phyloP scores from a whole-genome alignment of 2,888 invertebrate species.

The Sesia bembeciformis region DNA sequence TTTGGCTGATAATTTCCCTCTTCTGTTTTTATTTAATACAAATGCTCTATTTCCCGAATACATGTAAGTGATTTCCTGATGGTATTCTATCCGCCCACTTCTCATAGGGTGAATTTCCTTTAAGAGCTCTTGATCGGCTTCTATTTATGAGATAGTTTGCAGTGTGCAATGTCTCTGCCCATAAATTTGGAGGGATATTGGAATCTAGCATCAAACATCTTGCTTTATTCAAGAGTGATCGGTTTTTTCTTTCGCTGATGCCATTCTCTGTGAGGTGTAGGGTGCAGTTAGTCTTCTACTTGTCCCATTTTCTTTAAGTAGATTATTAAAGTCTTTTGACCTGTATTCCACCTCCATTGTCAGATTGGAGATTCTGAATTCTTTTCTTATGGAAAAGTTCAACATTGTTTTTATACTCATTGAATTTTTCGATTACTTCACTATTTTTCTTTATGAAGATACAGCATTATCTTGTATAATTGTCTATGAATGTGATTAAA shows the following conservation, averaged over 20 bases:
- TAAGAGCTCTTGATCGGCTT: neutral
- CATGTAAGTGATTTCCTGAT: conserved; percentile 2
- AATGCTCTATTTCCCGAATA: conserved; percentile 7
- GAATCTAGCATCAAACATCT: conserved; percentile 3
- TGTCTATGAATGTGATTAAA: conserved; percentile 8
- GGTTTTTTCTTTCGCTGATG: conserved; percentile 3
- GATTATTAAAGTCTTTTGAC: conserved; percentile 2
- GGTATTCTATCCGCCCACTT: conserved; percentile 3
- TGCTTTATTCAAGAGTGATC: conserved; percentile 4
- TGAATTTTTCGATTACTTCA: conserved; percentile 4
- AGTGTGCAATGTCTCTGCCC: conserved; percentile 6
- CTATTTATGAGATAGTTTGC: conserved; percentile 7
- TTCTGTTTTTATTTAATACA: conserved; percentile 2
- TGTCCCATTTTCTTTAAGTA: conserved; percentile 1
- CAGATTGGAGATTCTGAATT: conserved; percentile 3
- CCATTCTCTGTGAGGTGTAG: conserved; percentile 4
- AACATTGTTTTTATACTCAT: conserved; percentile 3
- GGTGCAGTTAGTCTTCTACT: conserved; percentile 1
- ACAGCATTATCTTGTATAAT: conserved; percentile 5
- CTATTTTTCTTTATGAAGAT: conserved; percentile 6
- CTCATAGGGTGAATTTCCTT: conserved; percentile 2
- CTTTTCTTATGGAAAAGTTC: conserved; percentile 3
- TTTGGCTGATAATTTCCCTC: conserved; percentile 4
- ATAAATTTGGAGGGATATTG: conserved; percentile 1
- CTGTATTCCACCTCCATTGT: conserved; percentile 6